These are phyloP conservation scores for Diorhabda elongata DNA, from an alignment of 1,140 invertebrate species.

Conservation along the genomic window DNA sequence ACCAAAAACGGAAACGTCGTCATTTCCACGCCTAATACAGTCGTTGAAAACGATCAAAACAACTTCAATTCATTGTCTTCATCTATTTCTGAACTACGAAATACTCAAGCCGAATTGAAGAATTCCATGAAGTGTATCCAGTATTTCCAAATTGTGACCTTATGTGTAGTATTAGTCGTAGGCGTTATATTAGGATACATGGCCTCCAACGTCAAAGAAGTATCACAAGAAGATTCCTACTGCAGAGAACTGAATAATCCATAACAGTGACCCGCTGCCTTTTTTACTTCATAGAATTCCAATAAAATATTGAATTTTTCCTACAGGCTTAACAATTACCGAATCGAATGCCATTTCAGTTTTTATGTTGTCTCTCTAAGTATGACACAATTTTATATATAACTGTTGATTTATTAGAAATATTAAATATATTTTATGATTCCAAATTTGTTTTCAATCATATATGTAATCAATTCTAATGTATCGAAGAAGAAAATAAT, in stretches of 20 bases:
- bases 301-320: too few relatives aligned
- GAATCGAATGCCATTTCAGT: too few relatives aligned
- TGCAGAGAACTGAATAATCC: conserved; percentile 21
- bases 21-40: conserved; percentile 1
- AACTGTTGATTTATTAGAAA: too few relatives aligned
- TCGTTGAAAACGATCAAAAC: conserved; percentile 23
- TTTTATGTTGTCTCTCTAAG: too few relatives aligned
- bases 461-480: too few relatives aligned
- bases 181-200: conserved; percentile 27
- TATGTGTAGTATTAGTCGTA: conserved; percentile 31
- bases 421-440: too few relatives aligned
- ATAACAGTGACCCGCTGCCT: conserved; percentile 29
- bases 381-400: too few relatives aligned
- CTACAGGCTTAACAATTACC: too few relatives aligned
- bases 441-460: too few relatives aligned
- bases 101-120: conserved; percentile 33
- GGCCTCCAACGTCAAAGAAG: conserved; percentile 14
- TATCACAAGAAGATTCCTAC: conserved; percentile 11
- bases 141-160: conserved; percentile 29
- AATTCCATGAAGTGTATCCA: conserved; percentile 30
- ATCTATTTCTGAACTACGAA: conserved; percentile 27
- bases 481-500: too few relatives aligned
- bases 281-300: too few relatives aligned
- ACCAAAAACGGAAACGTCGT: conserved; percentile 35
- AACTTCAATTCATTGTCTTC: conserved; percentile 25